phyloP scores from a whole-genome alignment of 2,113 vertebrate genomes.

The Tachycineta bicolor region DNA sequence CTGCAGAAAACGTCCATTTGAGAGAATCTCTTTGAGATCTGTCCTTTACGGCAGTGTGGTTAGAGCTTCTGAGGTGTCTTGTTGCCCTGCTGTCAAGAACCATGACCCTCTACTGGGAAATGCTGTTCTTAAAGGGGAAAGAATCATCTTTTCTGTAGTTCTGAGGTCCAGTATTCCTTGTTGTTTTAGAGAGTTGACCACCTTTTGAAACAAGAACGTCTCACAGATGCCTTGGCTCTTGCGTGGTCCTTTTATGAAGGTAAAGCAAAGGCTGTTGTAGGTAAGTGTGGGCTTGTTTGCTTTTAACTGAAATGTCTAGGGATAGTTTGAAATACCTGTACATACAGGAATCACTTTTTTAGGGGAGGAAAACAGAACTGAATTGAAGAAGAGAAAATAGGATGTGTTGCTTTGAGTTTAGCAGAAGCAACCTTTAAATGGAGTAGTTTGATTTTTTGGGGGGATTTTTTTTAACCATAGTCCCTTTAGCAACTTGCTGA shows the following conservation, averaged over 20 bases:
- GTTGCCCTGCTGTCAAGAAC: background rate
- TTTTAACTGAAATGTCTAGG: background rate
- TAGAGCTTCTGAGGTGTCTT: background rate
- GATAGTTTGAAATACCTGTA: background rate
- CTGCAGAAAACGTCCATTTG: background rate
- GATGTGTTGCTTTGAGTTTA: background rate
- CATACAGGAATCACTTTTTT: background rate
- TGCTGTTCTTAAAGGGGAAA: background rate
- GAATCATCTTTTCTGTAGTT: background rate
- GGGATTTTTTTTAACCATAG: fast-evolving
- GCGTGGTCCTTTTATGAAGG: conserved; percentile 98
- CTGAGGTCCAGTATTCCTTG: background rate
- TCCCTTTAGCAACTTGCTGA: background rate
- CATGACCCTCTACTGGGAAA: background rate
- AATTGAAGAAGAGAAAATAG: background rate
- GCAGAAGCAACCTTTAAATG: background rate
- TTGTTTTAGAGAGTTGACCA: conserved; percentile 88
- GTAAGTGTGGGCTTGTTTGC: conserved; percentile 70
- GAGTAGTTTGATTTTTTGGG: background rate
- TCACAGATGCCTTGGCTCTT: conserved; percentile 90
- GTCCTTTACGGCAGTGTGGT: background rate
- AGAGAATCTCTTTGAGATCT: background rate
- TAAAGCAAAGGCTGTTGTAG: conserved; percentile 94
- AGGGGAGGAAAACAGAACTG: background rate
- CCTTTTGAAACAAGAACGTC: conserved; percentile 90